A percentile compares a stretch with the other conserved stretches of the same genome.
phyloP scores from a whole-genome alignment of 37 sponge, comb jelly and placozoan species.

The Ianthella basta region DNA sequence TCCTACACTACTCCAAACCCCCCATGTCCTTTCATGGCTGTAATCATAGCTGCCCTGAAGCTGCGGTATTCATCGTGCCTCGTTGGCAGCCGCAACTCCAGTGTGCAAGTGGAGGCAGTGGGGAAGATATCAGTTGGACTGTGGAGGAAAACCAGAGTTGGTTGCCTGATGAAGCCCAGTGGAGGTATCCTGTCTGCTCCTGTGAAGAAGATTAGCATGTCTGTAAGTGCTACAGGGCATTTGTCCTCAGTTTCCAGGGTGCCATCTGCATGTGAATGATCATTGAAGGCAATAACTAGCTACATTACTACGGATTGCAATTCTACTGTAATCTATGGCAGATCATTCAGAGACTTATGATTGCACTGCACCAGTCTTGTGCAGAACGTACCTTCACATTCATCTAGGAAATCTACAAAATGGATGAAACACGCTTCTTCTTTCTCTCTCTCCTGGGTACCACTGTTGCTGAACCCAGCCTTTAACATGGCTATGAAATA shows the following conservation, averaged over 20 bases:
- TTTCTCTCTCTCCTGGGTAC: neutral
- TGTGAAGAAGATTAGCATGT: slow-evolving; percentile 39
- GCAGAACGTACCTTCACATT: slow-evolving; percentile 35
- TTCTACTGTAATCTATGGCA: neutral
- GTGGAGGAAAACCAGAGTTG: neutral
- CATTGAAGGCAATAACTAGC: neutral
- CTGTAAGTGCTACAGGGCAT: neutral
- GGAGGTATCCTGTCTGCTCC: slow-evolving; percentile 29
- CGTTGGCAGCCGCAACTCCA: slow-evolving; percentile 2
- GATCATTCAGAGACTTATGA: too few species aligned
- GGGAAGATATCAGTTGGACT: neutral
- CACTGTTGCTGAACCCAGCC: neutral
- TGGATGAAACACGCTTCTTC: slow-evolving; percentile 26
- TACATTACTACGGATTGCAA: neutral
- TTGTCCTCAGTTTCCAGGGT: neutral
- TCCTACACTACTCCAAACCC: neutral
- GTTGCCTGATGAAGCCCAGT: neutral
- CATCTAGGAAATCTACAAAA: slow-evolving; percentile 47
- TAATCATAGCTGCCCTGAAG: neutral
- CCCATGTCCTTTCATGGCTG: slow-evolving; percentile 14
- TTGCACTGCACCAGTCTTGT: neutral
- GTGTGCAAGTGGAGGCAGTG: slow-evolving; percentile 34
- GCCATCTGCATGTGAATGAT: neutral
- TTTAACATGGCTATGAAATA: neutral
- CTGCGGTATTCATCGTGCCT: neutral